Evolutionary conservation across 1,140 invertebrate species (phyloP), one percentile per base, ranked within the genome.

Genomic region (Zaprionus tsacasi): DNA sequence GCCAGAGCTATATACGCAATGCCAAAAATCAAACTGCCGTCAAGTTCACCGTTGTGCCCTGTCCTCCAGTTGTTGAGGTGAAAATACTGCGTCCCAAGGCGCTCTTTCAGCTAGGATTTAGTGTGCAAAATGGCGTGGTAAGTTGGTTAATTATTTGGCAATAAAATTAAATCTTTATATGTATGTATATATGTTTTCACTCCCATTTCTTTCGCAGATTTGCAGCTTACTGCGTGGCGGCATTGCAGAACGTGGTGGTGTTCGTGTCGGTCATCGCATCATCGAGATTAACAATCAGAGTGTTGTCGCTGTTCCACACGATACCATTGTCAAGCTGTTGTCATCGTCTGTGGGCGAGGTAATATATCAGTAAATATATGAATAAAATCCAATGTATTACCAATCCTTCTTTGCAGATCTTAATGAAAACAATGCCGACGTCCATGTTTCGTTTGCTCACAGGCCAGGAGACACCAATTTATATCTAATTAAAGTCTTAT

Each of bases 351-450:
- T 99, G 74, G 99, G 99, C 87, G 99, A 99, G 96, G 98, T 99
- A 93, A 93, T 21, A 12, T 12, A 17, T 2, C n/a, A 21, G 10
- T 35, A 35, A 50, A 50, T 6, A 17, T 10, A 50, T 21, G 10
- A 17, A 33, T 27, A 8, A 7, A 35, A 17, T 35, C 12, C 27
- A 30, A 30, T 30, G 6, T n/a, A n/a, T 38, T 45, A 4, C 56
- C 21, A n/a, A 69, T 75, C 7, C 15, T 7, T 52, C 25, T 45
- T 95, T 96, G 38, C 94, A 99, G 98, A 99, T 99, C 87, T 95
- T 99, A 78, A 99, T 99, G 99, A 99, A 99, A 93, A 99, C 99
- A 55, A 99, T 99, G 99, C 99, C 99, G 70, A 99, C 99, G 68
- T 99, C 99, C 54, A 99, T 99, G 97, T 99, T 99, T 94, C 96